Evolutionary conservation across 23 tunicate genomes (phyloP).

Genomic region (Styela plicata): DNA sequence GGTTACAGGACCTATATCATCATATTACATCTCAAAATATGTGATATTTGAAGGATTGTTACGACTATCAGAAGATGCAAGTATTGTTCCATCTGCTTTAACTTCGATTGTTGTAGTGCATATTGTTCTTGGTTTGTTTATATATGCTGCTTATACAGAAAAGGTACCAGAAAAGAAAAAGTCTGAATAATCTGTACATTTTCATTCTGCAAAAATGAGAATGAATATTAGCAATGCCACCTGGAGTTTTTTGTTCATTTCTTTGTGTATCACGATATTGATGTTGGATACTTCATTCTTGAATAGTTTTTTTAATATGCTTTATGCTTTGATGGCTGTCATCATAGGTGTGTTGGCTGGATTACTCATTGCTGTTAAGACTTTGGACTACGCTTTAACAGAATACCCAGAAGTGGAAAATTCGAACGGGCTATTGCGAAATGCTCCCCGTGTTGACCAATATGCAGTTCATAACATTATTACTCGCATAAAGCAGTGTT

Average conservation of each 20-base stretch:
- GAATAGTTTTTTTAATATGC: background rate
- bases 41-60: constrained; percentile 39
- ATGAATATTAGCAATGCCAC: too few species aligned
- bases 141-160: constrained; percentile 83
- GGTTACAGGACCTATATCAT: constrained; percentile 72
- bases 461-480: background rate
- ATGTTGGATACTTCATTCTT: background rate
- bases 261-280: background rate
- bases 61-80: constrained; percentile 34
- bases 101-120: constrained; percentile 81
- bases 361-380: background rate
- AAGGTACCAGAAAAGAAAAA: constrained; percentile 60
- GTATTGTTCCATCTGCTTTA: constrained; percentile 76
- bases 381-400: background rate
- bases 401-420: background rate
- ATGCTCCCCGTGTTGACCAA: background rate
- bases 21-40: constrained; percentile 71
- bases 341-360: background rate
- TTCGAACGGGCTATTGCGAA: background rate
- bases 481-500: background rate
- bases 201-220: too few species aligned
- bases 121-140: constrained; percentile 63
- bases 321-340: background rate
- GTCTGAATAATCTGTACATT: constrained; percentile 59
- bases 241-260: too few species aligned